Evolutionary conservation across 2,888 invertebrate species (phyloP).

Genomic region (Nymphalis urticae): DNA sequence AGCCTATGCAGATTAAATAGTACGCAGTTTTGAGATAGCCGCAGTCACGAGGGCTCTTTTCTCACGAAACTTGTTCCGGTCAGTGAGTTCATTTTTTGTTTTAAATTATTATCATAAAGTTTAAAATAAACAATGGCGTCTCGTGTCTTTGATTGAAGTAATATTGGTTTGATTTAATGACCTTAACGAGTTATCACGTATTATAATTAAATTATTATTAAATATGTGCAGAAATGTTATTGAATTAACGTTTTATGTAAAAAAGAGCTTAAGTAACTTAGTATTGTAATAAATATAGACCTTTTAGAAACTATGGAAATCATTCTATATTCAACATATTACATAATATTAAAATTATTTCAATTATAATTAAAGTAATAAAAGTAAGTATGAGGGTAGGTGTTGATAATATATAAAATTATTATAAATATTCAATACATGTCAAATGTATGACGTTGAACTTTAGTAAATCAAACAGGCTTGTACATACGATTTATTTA

Average conservation of each 20-base stretch:
- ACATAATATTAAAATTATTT: too few species aligned
- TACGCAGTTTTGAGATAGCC: constrained; percentile 55
- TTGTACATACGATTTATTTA: constrained; percentile 2
- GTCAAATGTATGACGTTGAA: neutral
- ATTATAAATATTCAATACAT: constrained; percentile 9
- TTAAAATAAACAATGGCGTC: constrained; percentile 13
- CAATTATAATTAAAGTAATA: too few species aligned
- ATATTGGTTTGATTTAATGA: neutral
- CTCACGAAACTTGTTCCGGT: constrained; percentile 48
- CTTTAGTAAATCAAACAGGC: neutral
- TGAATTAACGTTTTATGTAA: too few species aligned
- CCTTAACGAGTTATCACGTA: neutral
- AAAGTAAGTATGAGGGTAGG: too few species aligned
- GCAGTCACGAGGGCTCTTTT: constrained; percentile 49
- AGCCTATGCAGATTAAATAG: constrained; percentile 53
- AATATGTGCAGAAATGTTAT: too few species aligned
- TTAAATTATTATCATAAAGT: constrained; percentile 17
- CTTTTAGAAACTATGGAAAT: too few species aligned
- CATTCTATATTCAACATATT: too few species aligned
- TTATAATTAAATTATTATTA: too few species aligned
- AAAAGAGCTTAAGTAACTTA: too few species aligned
- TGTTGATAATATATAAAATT: neutral
- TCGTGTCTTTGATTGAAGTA: constrained; percentile 1
- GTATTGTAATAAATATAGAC: too few species aligned
- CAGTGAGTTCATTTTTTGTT: constrained; percentile 21